Conservation (phyloP, 2,113 vertebrate species). For the Oncorhynchus masou region DNA sequence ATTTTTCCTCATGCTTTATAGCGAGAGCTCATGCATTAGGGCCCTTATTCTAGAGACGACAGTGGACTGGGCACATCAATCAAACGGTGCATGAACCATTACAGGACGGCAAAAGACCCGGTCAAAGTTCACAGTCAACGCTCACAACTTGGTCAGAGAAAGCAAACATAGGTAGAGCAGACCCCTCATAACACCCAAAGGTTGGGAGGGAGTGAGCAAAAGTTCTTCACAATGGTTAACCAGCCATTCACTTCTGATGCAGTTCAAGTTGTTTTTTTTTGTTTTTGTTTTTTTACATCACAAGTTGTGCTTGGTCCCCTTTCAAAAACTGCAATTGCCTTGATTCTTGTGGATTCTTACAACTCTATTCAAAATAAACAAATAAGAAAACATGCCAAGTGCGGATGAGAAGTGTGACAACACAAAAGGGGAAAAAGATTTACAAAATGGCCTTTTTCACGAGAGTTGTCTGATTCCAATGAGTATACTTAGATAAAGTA, state of each 20-base stretch:
- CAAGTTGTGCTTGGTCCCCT: constrained; percentile 9
- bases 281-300: not conserved
- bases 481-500: not conserved
- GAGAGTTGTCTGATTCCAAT: not conserved
- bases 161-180: not conserved
- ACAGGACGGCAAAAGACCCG: constrained; percentile 5
- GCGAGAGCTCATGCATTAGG: constrained; percentile 49
- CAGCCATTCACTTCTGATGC: too few relatives aligned
- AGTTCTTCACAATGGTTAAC: too few relatives aligned
- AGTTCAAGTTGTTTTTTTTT: too few relatives aligned
- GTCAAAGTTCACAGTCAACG: constrained; percentile 3
- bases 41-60: constrained; percentile 4
- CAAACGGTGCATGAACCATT: constrained; percentile 24
- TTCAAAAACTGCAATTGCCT: not conserved
- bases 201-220: too few relatives aligned
- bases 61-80: constrained; percentile 19
- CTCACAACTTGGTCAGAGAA: constrained; percentile 12
- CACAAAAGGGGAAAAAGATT: not conserved
- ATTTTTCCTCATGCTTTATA: constrained; percentile 49
- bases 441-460: not conserved
- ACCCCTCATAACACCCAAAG: too few relatives aligned
- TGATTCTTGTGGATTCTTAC: not conserved
- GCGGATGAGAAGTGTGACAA: not conserved
- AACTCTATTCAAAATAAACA: not conserved
- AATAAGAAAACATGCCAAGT: not conserved